A percentile compares a stretch with the other conserved stretches of the same genome.
These are phyloP conservation scores for Drosophila trapezifrons DNA, from an alignment of 1,140 invertebrate species.

Conservation along the genomic window DNA sequence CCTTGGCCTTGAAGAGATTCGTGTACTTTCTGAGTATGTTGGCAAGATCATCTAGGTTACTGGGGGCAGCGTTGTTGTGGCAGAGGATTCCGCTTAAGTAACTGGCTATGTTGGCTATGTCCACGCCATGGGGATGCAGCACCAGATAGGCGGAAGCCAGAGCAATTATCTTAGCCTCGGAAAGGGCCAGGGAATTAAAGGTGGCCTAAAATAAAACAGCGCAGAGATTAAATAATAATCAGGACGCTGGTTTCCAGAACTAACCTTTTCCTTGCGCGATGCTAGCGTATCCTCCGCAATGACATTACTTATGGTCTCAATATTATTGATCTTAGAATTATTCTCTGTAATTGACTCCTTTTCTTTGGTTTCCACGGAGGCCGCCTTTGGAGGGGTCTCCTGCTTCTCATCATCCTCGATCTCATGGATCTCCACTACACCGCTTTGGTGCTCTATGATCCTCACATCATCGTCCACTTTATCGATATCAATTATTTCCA, in stretches of 20 bases:
- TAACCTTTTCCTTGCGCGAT: slow-evolving; percentile 27
- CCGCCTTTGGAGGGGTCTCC: slow-evolving; percentile 28
- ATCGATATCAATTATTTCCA: slow-evolving; percentile 75
- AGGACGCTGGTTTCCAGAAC: background rate
- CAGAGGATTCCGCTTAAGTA: slow-evolving; percentile 89
- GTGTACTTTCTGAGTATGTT: slow-evolving; percentile 90
- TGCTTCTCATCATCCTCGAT: slow-evolving; percentile 80
- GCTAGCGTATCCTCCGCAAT: background rate
- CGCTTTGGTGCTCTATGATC: slow-evolving; percentile 81
- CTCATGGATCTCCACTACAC: slow-evolving; percentile 85
- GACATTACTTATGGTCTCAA: slow-evolving; percentile 10
- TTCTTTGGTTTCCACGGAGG: slow-evolving; percentile 10
- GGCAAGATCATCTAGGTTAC: slow-evolving; percentile 89
- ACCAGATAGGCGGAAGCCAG: slow-evolving; percentile 93
- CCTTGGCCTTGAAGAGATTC: slow-evolving; percentile 87
- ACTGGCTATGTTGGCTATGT: slow-evolving; percentile 92
- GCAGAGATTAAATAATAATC: too few relatives aligned
- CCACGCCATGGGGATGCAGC: slow-evolving; percentile 94
- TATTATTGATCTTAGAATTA: slow-evolving; percentile 12
- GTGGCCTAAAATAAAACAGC: slow-evolving; percentile 43
- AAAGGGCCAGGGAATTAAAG: slow-evolving; percentile 84
- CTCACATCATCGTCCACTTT: slow-evolving; percentile 78
- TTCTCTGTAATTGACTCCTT: slow-evolving; percentile 37
- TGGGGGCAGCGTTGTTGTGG: slow-evolving; percentile 86
- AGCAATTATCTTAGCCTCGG: slow-evolving; percentile 89